These are phyloP conservation scores for Astreopora myriophthalma DNA, from an alignment of 64 coral and sea anemone species.

Conservation along the genomic window DNA sequence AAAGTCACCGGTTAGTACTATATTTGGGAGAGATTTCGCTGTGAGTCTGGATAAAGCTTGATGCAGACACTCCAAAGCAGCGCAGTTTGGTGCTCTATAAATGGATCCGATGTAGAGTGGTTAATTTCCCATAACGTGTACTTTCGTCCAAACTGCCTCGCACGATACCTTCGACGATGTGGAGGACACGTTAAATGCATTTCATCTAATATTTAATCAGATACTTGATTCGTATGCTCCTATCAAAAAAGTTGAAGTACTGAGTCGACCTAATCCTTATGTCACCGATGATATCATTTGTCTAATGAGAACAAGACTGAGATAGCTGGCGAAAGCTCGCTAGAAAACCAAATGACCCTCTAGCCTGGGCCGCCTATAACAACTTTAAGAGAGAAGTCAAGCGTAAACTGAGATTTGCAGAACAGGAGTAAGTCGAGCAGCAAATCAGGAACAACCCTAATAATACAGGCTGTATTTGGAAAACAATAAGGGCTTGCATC, in stretches of 20 bases:
- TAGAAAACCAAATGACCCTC: slow-evolving; percentile 28
- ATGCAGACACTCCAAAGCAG: slow-evolving; percentile 39
- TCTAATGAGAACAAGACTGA: slow-evolving; percentile 73
- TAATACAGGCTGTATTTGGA: background rate
- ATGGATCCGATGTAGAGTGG: slow-evolving; percentile 35
- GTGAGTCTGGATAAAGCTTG: slow-evolving; percentile 17
- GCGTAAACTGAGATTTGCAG: background rate
- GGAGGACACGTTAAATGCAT: background rate
- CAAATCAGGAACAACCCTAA: background rate
- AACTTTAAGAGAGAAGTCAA: background rate
- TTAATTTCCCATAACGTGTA: background rate
- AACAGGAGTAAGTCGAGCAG: background rate
- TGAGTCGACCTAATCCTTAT: background rate
- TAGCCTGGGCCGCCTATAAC: background rate
- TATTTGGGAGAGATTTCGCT: slow-evolving; percentile 18
- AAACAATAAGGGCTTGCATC: background rate
- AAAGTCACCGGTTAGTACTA: slow-evolving; percentile 30
- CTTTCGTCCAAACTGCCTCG: background rate
- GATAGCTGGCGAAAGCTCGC: slow-evolving; percentile 68
- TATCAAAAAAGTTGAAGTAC: background rate
- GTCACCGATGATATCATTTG: too few species aligned
- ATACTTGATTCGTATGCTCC: background rate
- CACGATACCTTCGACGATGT: background rate
- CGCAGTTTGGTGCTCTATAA: slow-evolving; percentile 49
- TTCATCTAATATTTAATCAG: background rate